Percentiles rank a stretch among this genome's conserved stretches.
Conservation (phyloP, 2,797 vertebrate genomes). For the Melopsittacus undulatus region DNA sequence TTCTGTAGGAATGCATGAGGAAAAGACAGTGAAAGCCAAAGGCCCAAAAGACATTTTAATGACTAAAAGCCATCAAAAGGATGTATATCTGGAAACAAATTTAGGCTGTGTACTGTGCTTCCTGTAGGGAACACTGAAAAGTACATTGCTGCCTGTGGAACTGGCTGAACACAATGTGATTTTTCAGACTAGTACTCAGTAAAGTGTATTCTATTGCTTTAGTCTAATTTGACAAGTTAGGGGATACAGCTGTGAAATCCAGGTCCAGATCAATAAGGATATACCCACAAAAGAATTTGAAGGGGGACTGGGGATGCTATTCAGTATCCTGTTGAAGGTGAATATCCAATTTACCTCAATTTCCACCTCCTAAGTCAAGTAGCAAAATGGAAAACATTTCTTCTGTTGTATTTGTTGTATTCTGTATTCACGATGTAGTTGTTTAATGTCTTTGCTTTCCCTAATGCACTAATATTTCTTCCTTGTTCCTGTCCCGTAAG, state of each 20-base stretch:
- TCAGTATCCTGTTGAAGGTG: background rate
- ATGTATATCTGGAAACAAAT: background rate
- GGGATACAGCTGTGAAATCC: background rate
- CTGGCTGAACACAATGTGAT: background rate
- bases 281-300: background rate
- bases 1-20: background rate
- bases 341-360: background rate
- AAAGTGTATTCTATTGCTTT: background rate
- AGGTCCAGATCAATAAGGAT: background rate
- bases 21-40: background rate
- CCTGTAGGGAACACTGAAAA: background rate
- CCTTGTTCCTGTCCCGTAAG: background rate
- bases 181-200: background rate
- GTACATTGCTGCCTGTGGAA: background rate
- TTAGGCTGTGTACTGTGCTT: rapidly evolving
- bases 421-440: background rate
- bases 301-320: background rate
- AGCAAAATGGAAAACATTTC: background rate
- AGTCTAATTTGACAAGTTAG: background rate
- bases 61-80: background rate
- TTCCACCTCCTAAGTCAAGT: background rate
- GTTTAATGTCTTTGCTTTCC: background rate
- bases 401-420: background rate
- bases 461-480: background rate
- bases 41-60: background rate